These are phyloP conservation scores for Monarcha castaneiventris DNA, from an alignment of 2,113 vertebrate genomes.

Conservation along the genomic window DNA sequence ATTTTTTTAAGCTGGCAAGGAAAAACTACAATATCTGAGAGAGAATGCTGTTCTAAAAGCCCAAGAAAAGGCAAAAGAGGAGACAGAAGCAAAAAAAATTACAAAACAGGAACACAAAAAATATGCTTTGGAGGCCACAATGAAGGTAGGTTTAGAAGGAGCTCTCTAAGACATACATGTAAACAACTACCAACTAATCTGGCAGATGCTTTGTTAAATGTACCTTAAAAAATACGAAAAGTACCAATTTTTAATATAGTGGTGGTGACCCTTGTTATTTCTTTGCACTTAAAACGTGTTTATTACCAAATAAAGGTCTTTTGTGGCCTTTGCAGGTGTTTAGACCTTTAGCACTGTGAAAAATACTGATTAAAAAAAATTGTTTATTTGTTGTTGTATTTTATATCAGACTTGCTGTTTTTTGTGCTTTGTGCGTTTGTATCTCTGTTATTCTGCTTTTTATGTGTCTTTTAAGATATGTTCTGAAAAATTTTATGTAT, in stretches of 20 bases:
- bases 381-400: neutral
- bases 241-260: neutral
- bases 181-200: neutral
- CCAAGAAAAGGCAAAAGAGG: slow-evolving; percentile 78
- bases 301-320: neutral
- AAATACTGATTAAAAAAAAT: neutral
- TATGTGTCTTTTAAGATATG: neutral
- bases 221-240: neutral
- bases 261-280: neutral
- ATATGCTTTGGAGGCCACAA: slow-evolving; percentile 83
- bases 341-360: neutral
- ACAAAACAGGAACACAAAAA: slow-evolving; percentile 79
- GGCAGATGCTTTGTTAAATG: neutral
- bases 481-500: neutral
- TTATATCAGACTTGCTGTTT: neutral
- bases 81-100: slow-evolving; percentile 70
- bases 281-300: neutral
- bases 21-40: slow-evolving; percentile 76
- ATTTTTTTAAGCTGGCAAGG: slow-evolving; percentile 76
- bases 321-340: neutral
- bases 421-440: neutral
- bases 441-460: neutral
- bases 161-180: neutral
- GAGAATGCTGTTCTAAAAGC: slow-evolving; percentile 79
- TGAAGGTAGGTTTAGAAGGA: slow-evolving; percentile 78